Evolutionary conservation across 2,113 vertebrate genomes (phyloP).

Genomic region (Corythaixoides concolor): DNA sequence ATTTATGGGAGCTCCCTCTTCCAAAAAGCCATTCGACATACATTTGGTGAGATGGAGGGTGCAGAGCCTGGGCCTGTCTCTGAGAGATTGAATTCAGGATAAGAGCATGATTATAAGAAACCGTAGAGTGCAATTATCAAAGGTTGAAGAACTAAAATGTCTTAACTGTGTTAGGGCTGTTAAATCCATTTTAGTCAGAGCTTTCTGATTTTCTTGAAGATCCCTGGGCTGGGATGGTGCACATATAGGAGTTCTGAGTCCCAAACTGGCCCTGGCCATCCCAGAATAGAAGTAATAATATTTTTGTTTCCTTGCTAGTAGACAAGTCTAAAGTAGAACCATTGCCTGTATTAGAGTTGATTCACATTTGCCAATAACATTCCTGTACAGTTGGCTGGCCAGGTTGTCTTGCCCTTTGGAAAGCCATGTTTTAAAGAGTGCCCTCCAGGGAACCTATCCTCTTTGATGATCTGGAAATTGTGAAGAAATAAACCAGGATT

Average conservation of each 20-base stretch:
- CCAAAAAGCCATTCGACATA: neutral
- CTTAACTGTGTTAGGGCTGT: neutral
- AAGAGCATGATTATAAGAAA: neutral
- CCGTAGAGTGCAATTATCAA: neutral
- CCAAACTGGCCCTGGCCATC: neutral
- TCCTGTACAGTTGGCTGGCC: neutral
- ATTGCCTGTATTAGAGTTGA: neutral
- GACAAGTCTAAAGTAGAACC: neutral
- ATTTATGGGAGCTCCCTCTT: neutral
- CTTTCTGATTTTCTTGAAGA: neutral
- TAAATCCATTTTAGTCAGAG: neutral
- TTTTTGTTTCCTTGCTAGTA: neutral
- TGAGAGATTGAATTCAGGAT: neutral
- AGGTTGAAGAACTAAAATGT: neutral
- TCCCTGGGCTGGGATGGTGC: neutral
- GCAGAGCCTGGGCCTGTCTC: neutral
- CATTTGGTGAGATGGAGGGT: neutral
- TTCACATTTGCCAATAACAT: neutral
- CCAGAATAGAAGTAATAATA: neutral
- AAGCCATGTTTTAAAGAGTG: neutral
- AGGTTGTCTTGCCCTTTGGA: neutral
- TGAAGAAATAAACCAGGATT: neutral
- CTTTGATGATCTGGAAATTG: neutral
- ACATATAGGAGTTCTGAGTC: neutral
- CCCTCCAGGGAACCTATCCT: neutral